Base-by-base conservation (phyloP, 1,140 invertebrate genomes). In the Acyrthosiphon pisum region DNA sequence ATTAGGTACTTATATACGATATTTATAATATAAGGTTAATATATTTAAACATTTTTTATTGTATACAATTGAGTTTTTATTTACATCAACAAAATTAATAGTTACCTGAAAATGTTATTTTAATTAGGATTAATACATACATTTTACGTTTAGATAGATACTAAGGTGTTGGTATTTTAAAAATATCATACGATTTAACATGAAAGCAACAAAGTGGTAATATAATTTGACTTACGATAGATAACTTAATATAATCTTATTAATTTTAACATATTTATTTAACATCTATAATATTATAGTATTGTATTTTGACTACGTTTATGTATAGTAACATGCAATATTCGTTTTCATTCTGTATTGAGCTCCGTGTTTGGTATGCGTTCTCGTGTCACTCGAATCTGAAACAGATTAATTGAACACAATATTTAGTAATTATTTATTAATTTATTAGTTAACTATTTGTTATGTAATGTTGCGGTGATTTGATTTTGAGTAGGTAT, bases 1-100 rank as follows among this genome's bases (percentile, higher is more conserved):
- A 86, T 26, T 86, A 88, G 18, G 26, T 88, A 48, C 35, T n/a
- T 88, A 41, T 86, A 35, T 50, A 88, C 18, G 46, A 53, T 89
- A 89, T 89, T 87, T 87, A 87, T 87, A 50, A 37, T 37, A 9
- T 90, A 90, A 30, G 26, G 4, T 60, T 90, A 60, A 44, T 60
- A 41, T 90, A 90, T 90, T 30, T 35, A 88, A 50, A 26, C n/a
- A 26, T 90, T 89, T 56, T 90, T 44, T 41, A 60, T 90, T 44
- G 88, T 90, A 53, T 89, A 89, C 87, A 89, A 53, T 90, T 8
- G 88, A 56, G 50, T 60, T 60, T 90, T 90, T 90, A 90, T 88
- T 88, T 48, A 88, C 46, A 88, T 88, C 30, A 88, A 50, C 22
- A 90, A 35, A 76, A 88, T 18, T 35, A 35, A 26, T 90, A 87